Evolutionary conservation across 2,797 vertebrate species (phyloP), one percentile per base, ranked within the genome.

Genomic region (Propithecus perrieri): DNA sequence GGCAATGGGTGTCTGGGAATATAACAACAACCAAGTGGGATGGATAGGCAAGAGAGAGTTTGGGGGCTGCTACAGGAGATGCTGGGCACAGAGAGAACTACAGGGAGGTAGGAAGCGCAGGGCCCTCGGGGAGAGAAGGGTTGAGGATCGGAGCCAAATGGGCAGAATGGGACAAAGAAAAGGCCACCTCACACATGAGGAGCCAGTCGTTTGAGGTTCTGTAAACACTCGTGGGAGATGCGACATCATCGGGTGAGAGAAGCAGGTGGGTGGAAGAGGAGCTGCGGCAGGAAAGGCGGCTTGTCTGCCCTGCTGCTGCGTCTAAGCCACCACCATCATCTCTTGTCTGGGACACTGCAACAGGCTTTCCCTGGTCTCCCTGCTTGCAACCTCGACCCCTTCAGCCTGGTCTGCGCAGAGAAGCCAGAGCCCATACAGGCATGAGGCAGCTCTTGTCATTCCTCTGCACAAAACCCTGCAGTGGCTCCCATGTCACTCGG

Each of bases 221-320:
- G 0, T 14, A 35, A 38, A 30, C 0, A 5, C n/a, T 41, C 22
- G 1, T 35, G 41, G 53, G 14, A 35, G 38, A 38, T 9, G 1
- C 0, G 6, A 18, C 7, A 7, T 55, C 63, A 13, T 0, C 1
- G 0, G 2, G 17, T 74, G 26, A 38, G 26, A 43, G 86, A 50
- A 5, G 65, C 38, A 59, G 18, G 18, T 18, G 88, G 38, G 8
- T 1, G 3, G 57, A 24, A 95, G 28, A 35, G 17, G 43, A 55
- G 4, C 30, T 5, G 3, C 2, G n/a, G 7, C 14, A 2, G 9
- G 1, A 61, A 10, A 80, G 4, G 28, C 18, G 43, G 41, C 28
- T 30, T 18, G 20, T n/a, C 33, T 0, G 4, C 18, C 15, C 9
- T 4, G 3, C 7, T 2, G 20, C 33, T 33, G 0, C 0, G 11